Evolutionary conservation across 2,113 vertebrate genomes (phyloP).

Genomic region (mouse (Mus musculus)): DNA sequence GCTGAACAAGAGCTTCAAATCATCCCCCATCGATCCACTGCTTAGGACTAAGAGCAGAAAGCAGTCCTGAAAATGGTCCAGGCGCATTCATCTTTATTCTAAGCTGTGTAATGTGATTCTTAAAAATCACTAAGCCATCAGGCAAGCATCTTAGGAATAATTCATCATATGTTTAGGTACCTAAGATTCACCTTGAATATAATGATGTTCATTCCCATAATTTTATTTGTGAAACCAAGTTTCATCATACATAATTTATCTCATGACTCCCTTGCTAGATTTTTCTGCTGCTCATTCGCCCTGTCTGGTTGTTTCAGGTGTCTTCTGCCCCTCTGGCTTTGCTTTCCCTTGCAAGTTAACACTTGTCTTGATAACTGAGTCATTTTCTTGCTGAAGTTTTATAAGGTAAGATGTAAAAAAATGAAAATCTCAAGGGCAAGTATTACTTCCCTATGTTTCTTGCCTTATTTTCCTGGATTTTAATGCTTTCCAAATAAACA

Average conservation of each 20-base stretch:
- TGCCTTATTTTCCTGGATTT: neutral
- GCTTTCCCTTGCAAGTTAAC: neutral
- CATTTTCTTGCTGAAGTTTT: neutral
- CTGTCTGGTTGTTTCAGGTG: neutral
- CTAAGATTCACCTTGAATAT: constrained; percentile 37
- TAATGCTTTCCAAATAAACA: neutral
- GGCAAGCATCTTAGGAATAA: constrained; percentile 26
- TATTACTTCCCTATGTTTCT: neutral
- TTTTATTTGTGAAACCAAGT: constrained; percentile 7
- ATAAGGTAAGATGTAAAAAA: neutral
- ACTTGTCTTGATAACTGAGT: neutral
- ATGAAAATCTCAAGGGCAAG: neutral
- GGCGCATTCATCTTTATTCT: constrained; percentile 26
- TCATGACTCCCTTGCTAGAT: neutral
- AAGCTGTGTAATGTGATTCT: constrained; percentile 22
- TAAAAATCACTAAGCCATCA: constrained; percentile 25
- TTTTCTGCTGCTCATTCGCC: neutral
- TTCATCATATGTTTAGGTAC: neutral
- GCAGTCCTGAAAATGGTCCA: neutral
- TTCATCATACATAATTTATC: neutral
- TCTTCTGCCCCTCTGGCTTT: neutral
- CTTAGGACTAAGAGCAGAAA: neutral
- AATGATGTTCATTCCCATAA: constrained; percentile 8
- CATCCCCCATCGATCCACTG: constrained; percentile 54
- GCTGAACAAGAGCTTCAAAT: constrained; percentile 62